A percentile compares a stretch with the other conserved stretches of the same genome.
phyloP scores from a whole-genome alignment of 2,113 vertebrate species.

The Excalfactoria chinensis region DNA sequence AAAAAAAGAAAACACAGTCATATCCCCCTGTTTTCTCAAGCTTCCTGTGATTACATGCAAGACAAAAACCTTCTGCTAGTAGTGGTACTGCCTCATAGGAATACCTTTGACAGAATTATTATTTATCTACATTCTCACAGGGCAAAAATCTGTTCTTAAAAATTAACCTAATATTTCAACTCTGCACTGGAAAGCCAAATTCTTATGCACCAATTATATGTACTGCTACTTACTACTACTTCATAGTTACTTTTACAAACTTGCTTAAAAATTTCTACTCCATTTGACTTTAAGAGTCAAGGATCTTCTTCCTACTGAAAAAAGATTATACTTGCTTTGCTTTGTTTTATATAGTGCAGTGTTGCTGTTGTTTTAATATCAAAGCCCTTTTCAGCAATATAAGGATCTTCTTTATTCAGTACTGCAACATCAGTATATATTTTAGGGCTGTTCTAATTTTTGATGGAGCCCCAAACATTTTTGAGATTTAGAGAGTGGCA shows the following conservation, averaged over 20 bases:
- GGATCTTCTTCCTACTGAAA: background rate
- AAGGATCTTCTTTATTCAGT: background rate
- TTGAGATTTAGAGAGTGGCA: background rate
- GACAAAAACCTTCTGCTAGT: background rate
- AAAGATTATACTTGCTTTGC: background rate
- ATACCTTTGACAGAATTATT: background rate
- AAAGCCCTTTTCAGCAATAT: background rate
- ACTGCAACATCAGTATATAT: background rate
- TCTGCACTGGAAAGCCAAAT: background rate
- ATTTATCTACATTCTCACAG: background rate
- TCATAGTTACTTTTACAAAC: background rate
- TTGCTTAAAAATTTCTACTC: background rate
- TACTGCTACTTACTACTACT: background rate
- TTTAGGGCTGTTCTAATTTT: background rate
- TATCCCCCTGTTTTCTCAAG: background rate
- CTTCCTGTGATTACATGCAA: background rate
- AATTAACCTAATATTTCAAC: background rate
- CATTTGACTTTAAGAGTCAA: background rate
- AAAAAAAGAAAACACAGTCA: background rate
- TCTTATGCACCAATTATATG: background rate
- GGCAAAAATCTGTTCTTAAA: background rate
- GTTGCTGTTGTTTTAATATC: background rate
- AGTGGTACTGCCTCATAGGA: background rate
- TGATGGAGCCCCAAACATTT: background rate
- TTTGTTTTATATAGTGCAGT: background rate